Evolutionary conservation across 2,888 invertebrate species (phyloP).

Genomic region (Caenorhabditis drosophilae): DNA sequence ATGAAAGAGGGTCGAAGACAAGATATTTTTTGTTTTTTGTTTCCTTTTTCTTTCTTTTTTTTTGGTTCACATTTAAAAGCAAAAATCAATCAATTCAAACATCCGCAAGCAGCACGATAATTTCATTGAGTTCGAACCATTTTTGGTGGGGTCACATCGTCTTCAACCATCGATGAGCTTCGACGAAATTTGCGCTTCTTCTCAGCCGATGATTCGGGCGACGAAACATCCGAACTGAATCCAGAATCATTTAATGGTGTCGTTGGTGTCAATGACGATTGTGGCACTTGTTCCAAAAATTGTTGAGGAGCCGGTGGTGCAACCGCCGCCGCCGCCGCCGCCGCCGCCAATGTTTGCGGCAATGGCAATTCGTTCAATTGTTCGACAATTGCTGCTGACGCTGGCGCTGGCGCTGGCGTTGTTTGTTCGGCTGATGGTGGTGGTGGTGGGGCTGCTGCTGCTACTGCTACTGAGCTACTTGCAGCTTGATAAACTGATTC

Average conservation of each 20-base stretch:
- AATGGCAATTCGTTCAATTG: not conserved
- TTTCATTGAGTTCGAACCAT: conserved; percentile 9
- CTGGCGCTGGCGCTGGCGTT: not conserved
- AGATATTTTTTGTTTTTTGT: not conserved
- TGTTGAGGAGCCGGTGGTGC: not conserved
- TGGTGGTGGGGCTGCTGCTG: not conserved
- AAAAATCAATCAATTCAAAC: not conserved
- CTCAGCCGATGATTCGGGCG: conserved; percentile 23
- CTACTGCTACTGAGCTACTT: not conserved
- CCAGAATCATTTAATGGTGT: conserved; percentile 48
- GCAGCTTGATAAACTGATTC: not conserved
- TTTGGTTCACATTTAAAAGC: not conserved
- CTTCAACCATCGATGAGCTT: conserved; percentile 9
- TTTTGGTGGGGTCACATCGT: conserved; percentile 29
- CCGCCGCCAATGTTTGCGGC: too few relatives aligned
- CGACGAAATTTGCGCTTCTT: conserved; percentile 22
- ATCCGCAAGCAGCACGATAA: not conserved
- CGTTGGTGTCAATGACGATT: conserved; percentile 12
- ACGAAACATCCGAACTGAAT: conserved; percentile 40
- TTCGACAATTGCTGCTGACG: not conserved
- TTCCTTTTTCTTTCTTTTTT: too few relatives aligned
- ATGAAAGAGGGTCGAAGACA: not conserved
- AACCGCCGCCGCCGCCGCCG: too few relatives aligned
- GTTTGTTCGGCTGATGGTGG: not conserved
- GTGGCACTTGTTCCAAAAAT: conserved; percentile 12